These are phyloP conservation scores for Scaptomyza pallida DNA, from an alignment of 1,140 invertebrate species.

Conservation along the genomic window DNA sequence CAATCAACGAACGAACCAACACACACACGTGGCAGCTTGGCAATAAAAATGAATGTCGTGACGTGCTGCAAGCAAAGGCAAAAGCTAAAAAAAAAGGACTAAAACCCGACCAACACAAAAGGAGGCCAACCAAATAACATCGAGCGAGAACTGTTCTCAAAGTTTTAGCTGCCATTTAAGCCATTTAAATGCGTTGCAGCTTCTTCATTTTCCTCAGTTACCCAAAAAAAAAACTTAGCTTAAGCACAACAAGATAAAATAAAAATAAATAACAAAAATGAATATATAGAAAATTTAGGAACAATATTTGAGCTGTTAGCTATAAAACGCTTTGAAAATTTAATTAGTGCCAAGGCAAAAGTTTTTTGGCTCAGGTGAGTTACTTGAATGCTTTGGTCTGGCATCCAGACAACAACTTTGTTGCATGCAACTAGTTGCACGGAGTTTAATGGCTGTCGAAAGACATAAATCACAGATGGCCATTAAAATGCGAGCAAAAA, in stretches of 20 bases:
- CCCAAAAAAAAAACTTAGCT: slow-evolving; percentile 5
- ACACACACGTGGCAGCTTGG: slow-evolving; percentile 23
- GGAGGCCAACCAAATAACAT: slow-evolving; percentile 58
- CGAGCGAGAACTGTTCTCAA: slow-evolving; percentile 36
- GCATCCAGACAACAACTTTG: slow-evolving; percentile 1
- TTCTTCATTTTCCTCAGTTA: slow-evolving; percentile 13
- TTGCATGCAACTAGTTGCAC: slow-evolving; percentile 66
- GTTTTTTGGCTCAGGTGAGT: slow-evolving; percentile 34
- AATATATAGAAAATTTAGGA: slow-evolving; percentile 42
- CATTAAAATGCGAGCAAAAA: slow-evolving; percentile 58
- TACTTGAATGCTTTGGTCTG: slow-evolving; percentile 11
- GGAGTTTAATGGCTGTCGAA: slow-evolving; percentile 62
- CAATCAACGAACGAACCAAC: slow-evolving; percentile 57
- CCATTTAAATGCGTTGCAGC: slow-evolving; percentile 61
- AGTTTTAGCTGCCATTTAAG: slow-evolving; percentile 58
- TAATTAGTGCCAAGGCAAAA: slow-evolving; percentile 62
- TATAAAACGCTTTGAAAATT: slow-evolving; percentile 67
- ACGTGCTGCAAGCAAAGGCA: slow-evolving; percentile 36
- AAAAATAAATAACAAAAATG: slow-evolving; percentile 8
- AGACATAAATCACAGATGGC: slow-evolving; percentile 66
- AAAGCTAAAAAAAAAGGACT: slow-evolving; percentile 34
- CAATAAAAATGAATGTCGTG: slow-evolving; percentile 73
- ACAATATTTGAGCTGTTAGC: slow-evolving; percentile 33
- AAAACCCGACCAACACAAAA: slow-evolving; percentile 38
- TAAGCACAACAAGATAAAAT: slow-evolving; percentile 9